Base-by-base conservation (phyloP, 2,113 vertebrate genomes). In the Engraulis encrasicolus region DNA sequence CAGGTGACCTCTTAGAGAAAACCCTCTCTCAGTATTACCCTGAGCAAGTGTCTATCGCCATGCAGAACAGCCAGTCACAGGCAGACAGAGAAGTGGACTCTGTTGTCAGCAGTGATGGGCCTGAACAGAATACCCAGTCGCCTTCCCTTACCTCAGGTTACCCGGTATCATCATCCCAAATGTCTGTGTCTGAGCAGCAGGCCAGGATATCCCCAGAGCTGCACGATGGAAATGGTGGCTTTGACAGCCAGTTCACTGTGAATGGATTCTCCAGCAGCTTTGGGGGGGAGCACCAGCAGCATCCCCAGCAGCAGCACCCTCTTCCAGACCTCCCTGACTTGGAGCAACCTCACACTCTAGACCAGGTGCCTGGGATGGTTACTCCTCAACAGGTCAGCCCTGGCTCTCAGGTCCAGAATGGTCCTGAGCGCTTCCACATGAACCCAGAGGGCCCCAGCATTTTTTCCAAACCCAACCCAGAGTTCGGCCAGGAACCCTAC, bases 71-170 rank as follows among this genome's bases (percentile, higher is more conserved):
- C 89, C 95, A 93, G 93, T 93, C 95, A 95, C 96, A 96, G 88
- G 87, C 92, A 84, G 91, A 87, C 58, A 80, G 95, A 91, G 92
- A 94, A 91, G 93, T 95, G 91, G 95, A 93, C 85, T 93, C 93
- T 91, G 94, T 89, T 93, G 92, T 95, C 92, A 92, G 92, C 92
- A 94, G 93, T 83, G 93, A 96, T 89, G 90, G 94, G 87, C 92
- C 96, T 80, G 88, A 88, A 85, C 94, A 96, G 92, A 89, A 91
- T 91, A 92, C 92, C n/a, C 93, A 94, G 90, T 93, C 95, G 87
- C 92, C 86, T n/a, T 85, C 94, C 93, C 93, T 96, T 95, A 97
- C 94, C 97, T 98, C 97, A 99, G 97, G 97, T 91, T 95, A 96
- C 91, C 93, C 94, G 89, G 91, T 86, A 93, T 95, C 94, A 93